Percentiles rank a stretch among this genome's conserved stretches.
These are phyloP conservation scores for Tetrax tetrax DNA, from an alignment of 2,113 vertebrate genomes.

Conservation along the genomic window DNA sequence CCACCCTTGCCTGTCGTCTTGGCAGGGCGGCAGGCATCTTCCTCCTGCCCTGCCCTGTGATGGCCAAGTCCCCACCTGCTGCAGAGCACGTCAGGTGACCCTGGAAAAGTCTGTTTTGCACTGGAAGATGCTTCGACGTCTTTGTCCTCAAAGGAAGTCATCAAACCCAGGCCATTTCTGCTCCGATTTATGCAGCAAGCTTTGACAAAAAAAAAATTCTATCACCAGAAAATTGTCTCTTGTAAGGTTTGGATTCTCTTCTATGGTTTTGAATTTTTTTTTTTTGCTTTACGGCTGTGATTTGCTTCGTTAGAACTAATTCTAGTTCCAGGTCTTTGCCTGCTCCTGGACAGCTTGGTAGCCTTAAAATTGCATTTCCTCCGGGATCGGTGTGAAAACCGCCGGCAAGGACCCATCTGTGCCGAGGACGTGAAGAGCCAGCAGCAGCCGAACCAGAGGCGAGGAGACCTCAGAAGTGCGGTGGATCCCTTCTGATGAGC, in stretches of 20 bases:
- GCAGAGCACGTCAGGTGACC: not conserved
- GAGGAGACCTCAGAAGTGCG: not conserved
- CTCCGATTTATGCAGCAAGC: not conserved
- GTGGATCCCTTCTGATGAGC: not conserved
- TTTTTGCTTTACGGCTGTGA: not conserved
- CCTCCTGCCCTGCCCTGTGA: not conserved
- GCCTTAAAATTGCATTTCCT: not conserved
- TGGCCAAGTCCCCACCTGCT: not conserved
- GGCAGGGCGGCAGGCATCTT: not conserved
- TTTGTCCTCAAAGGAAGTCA: not conserved
- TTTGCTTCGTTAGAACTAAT: constrained; percentile 16
- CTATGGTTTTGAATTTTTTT: constrained; percentile 9
- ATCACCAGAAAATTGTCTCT: not conserved
- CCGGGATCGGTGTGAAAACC: not conserved
- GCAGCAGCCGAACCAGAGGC: not conserved
- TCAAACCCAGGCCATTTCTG: not conserved
- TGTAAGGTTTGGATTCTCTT: constrained; percentile 35
- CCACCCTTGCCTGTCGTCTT: rapidly evolving
- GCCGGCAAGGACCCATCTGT: not conserved
- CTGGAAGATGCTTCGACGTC: not conserved
- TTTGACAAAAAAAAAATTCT: not conserved
- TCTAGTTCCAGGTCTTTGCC: not conserved
- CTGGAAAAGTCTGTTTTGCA: not conserved
- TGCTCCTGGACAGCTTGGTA: not conserved
- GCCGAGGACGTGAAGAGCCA: rapidly evolving